phyloP scores from a whole-genome alignment of 2,888 invertebrate species.

The Morinoia aosen region DNA sequence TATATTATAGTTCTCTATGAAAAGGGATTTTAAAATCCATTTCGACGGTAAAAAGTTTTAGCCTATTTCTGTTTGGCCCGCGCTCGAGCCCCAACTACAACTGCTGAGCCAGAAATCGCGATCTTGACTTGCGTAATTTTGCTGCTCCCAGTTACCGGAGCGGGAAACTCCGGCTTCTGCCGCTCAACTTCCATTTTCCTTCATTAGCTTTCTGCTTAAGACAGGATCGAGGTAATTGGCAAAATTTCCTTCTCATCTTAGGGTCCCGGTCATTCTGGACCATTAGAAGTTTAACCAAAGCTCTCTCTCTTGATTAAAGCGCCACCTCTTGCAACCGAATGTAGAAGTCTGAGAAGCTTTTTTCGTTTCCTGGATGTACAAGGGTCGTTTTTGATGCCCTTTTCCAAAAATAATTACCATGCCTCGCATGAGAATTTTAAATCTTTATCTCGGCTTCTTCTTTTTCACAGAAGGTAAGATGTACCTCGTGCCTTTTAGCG shows the following conservation, averaged over 20 bases:
- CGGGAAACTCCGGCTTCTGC: background rate
- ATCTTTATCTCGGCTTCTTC: no score
- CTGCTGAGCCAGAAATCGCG: background rate
- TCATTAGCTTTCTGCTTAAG: constrained; percentile 34
- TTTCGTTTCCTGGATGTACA: background rate
- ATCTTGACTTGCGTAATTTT: constrained; percentile 3
- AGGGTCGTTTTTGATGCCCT: background rate
- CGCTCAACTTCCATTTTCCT: constrained; percentile 29
- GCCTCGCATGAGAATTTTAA: background rate
- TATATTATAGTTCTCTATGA: no score
- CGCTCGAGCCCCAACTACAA: background rate
- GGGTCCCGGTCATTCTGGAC: background rate
- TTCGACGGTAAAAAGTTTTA: background rate
- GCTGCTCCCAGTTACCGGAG: background rate
- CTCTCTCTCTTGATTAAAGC: constrained; percentile 6
- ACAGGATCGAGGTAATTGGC: constrained; percentile 29
- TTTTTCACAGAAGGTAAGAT: no score
- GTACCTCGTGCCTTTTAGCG: no score
- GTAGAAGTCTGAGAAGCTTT: background rate
- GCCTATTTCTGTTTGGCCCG: background rate
- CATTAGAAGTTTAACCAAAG: constrained; percentile 15
- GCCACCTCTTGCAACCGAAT: background rate
- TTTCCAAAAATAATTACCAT: background rate
- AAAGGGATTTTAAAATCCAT: no score
- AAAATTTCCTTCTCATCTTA: constrained; percentile 21